phyloP scores from a whole-genome alignment of 2,113 vertebrate species.

The Lagopus leucura region DNA sequence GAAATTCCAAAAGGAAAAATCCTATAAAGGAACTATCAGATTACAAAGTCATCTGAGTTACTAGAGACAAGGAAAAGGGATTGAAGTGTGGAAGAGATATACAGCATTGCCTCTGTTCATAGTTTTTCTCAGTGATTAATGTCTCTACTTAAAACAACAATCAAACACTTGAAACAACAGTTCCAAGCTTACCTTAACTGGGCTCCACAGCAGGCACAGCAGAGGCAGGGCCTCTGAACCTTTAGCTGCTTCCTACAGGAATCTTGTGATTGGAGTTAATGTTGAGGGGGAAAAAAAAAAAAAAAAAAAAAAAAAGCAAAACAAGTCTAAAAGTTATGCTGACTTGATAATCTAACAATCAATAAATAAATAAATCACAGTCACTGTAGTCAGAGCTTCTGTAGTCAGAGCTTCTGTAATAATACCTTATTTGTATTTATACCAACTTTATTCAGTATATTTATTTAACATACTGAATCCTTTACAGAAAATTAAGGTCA shows the following conservation, averaged over 20 bases:
- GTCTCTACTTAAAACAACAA: not conserved
- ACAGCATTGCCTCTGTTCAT: not conserved
- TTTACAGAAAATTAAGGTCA: not conserved
- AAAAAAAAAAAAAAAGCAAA: not conserved
- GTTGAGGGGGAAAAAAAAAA: too few relatives aligned
- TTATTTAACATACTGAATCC: not conserved
- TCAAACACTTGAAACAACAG: not conserved
- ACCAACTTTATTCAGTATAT: not conserved
- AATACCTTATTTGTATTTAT: not conserved
- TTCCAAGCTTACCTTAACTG: not conserved
- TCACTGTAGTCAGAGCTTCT: not conserved
- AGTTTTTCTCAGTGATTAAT: not conserved
- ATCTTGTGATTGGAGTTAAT: not conserved
- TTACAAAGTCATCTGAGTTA: not conserved
- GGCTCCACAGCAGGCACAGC: not conserved
- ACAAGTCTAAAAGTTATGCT: not conserved
- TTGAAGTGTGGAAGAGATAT: not conserved
- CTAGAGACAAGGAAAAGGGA: not conserved
- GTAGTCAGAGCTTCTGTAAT: not conserved
- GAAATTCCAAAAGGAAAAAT: not conserved
- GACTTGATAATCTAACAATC: rapidly evolving
- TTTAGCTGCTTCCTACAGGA: not conserved
- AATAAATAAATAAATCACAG: not conserved
- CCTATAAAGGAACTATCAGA: not conserved
- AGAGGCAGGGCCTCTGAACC: not conserved